Base-by-base conservation (phyloP, 1,140 invertebrate genomes). In the Drosophila hydei region DNA sequence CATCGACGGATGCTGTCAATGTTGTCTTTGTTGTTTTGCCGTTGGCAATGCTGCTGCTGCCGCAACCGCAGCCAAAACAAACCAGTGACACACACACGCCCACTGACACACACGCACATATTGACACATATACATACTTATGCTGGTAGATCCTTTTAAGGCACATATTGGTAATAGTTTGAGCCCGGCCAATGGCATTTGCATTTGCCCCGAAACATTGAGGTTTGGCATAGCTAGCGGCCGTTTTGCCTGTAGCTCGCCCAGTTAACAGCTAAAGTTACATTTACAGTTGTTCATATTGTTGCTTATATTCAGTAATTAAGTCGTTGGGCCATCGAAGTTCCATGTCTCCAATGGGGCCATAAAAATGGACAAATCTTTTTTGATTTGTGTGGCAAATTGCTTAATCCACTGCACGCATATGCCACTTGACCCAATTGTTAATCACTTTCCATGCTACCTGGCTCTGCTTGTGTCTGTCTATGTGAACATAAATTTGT, bases 381-480 rank as follows among this genome's bases (percentile, higher is more conserved):
- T 79, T 75, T 88, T 87, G 81, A 87, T 88, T 87, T 87, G 81
- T 88, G 75, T 71, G 61, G 70, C 78, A 83, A 85, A 88, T 85
- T 85, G 83, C 83, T 88, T 85, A 85, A 85, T 85, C 74, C 63
- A 56, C 23, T 11, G 51, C 83, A 85, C 78, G 83, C 83, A 88
- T 73, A 78, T 54, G 79, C 75, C 75, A 83, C 83, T 87, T 88
- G 83, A 87, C 83, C 83, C 84, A 88, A 87, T 87, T 87, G 88
- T 83, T 87, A 87, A 87, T 88, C 83, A 87, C 84, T 88, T 79
- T 83, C 61, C 77, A 42, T 16, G 38, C 38, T 1, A 16, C 3
- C 2, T 42, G 38, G 25, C 64, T 23, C 18, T 59, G 38, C n/a
- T 4, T 18, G 12, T 8, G 21, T 45, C 11, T 60, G 27, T 47